Percentiles rank a stretch among this genome's conserved stretches.
Evolutionary conservation across 2,113 vertebrate genomes (phyloP).

Genomic region (Sinocyclocheilus maitianheensis): DNA sequence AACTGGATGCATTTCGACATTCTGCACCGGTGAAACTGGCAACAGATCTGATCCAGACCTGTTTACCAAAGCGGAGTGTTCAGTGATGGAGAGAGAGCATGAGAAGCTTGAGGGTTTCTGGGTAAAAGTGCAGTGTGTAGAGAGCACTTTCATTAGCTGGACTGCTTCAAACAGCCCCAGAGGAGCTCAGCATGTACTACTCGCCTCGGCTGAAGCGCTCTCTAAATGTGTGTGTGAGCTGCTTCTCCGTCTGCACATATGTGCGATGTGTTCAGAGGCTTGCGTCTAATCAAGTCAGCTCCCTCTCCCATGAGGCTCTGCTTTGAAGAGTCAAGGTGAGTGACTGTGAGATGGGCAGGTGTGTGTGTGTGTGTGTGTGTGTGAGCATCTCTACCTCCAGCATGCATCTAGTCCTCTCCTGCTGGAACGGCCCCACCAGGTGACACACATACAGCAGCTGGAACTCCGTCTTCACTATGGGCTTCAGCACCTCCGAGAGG

Average conservation of each 20-base stretch:
- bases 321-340: constrained; percentile 21
- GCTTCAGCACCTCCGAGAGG: constrained; percentile 91
- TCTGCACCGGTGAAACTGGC: not conserved
- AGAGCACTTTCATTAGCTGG: not conserved
- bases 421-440: constrained; percentile 97
- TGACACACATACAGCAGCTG: constrained; percentile 97
- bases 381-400: constrained; percentile 83
- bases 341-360: constrained; percentile 12
- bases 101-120: not conserved
- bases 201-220: not conserved
- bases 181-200: not conserved
- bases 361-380: constrained; percentile 37
- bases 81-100: not conserved
- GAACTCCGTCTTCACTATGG: constrained; percentile 95
- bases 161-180: not conserved
- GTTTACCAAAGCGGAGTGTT: not conserved
- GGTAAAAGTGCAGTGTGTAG: not conserved
- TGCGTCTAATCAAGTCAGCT: not conserved
- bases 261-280: not conserved
- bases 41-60: not conserved
- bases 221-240: not conserved
- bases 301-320: constrained; percentile 2
- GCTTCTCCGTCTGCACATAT: not conserved
- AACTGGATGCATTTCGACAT: not conserved
- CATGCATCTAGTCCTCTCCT: constrained; percentile 98